Base-by-base conservation (phyloP, 2,888 invertebrate genomes). In the Drosophila tanythrix region DNA sequence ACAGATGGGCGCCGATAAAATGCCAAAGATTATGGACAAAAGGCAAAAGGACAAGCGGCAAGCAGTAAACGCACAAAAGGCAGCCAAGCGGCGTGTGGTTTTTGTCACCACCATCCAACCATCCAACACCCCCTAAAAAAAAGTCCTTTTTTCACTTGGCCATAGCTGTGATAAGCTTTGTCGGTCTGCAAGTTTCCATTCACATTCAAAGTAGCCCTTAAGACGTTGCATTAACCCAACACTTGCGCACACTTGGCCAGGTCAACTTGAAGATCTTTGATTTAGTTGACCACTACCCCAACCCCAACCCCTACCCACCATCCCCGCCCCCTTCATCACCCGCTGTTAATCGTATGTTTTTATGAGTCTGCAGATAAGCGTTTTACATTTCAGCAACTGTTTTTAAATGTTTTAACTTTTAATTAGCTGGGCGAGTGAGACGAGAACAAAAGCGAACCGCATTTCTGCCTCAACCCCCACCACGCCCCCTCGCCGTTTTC, bases 1-100 rank as follows among this genome's bases (percentile, higher is more conserved):
- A 85, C 90, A 84, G 90, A 83, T 89, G 83, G 81, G 84, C 82
- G 79, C 82, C 86, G 92, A 91, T 91, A 85, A 91, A 91, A 91
- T 91, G 89, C 85, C 82, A 81, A 88, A 91, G 91, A 91, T 91
- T 91, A 91, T 91, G 90, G 81, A 81, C 81, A 77, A 79, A 74
- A 73, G 76, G 63, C 68, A 40, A 56, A 56, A 48, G 66, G 57
- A 72, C 74, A 55, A 38, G 35, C 29, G 29, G 2, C 15, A 10
- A 25, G 27, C 50, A 29, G 46, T 29, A 21, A 31, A 21, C 36
- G 13, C 46, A 78, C 71, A 77, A 76, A 78, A 65, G 76, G 69
- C 79, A 64, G 40, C 69, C 66, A 68, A 65, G 77, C 76, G 69
- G 73, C 76, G 82, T 81, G 82, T 82, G 82, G 74, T 57, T 77